These are phyloP conservation scores for Nomada flava DNA, from an alignment of 2,888 invertebrate genomes.

Conservation along the genomic window DNA sequence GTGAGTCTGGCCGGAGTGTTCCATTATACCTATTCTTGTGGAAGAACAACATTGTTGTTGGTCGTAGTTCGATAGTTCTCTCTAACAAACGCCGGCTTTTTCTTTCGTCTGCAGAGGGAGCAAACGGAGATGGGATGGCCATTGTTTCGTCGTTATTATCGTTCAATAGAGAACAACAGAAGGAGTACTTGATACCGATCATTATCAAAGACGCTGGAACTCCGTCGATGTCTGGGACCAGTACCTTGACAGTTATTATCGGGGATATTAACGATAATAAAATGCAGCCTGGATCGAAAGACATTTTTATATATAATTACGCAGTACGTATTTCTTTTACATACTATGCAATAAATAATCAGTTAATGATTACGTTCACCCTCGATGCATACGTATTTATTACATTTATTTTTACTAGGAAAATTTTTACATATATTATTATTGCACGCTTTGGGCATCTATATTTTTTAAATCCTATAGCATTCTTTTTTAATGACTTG, in stretches of 20 bases:
- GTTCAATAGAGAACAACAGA: slow-evolving; percentile 98
- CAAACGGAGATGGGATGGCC: slow-evolving; percentile 99
- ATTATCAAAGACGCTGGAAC: slow-evolving; percentile 98
- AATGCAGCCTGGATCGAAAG: slow-evolving; percentile 98
- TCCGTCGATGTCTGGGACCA: slow-evolving; percentile 98
- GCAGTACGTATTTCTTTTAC: slow-evolving; percentile 83
- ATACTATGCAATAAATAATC: neutral
- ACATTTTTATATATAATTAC: slow-evolving; percentile 98
- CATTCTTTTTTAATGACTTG: too few species aligned
- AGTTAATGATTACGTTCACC: too few species aligned
- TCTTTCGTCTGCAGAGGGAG: slow-evolving; percentile 89
- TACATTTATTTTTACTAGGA: too few species aligned
- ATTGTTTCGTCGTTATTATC: slow-evolving; percentile 96
- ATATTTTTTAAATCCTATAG: too few species aligned
- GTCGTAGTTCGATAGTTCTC: slow-evolving; percentile 7
- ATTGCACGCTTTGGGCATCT: too few species aligned
- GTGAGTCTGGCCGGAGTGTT: slow-evolving; percentile 85
- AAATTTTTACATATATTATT: too few species aligned
- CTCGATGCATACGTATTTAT: too few species aligned
- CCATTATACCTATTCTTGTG: neutral
- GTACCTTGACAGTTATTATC: slow-evolving; percentile 97
- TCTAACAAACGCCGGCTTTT: slow-evolving; percentile 21
- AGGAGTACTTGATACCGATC: slow-evolving; percentile 98
- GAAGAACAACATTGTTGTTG: neutral
- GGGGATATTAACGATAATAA: slow-evolving; percentile 99